phyloP scores from a whole-genome alignment of 2,888 invertebrate species.

The Dinocampus coccinellae region DNA sequence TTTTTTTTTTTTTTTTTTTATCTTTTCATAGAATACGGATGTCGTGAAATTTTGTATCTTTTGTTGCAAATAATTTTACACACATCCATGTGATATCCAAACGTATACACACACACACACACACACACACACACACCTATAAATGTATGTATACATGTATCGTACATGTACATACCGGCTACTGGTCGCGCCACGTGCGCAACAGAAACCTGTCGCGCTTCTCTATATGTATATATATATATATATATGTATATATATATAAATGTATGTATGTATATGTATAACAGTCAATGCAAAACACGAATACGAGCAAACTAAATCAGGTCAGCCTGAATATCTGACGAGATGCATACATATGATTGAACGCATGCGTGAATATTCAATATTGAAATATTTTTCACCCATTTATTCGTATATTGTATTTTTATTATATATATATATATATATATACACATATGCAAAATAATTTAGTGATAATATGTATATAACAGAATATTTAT shows the following conservation, averaged over 20 bases:
- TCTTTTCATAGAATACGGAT: background rate
- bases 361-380: background rate
- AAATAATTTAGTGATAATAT: no score
- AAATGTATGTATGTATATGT: no score
- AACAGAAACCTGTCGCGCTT: conserved; percentile 8
- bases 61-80: background rate
- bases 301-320: background rate
- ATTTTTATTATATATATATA: no score
- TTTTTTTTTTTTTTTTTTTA: no score
- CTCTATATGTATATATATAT: background rate
- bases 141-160: background rate
- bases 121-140: background rate
- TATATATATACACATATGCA: no score
- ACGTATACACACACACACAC: no score
- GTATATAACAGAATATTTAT: no score
- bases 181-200: conserved; percentile 18
- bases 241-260: no score
- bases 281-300: no score
- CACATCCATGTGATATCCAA: background rate
- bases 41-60: background rate
- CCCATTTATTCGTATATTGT: no score
- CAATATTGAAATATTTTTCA: background rate
- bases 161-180: conserved; percentile 27
- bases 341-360: background rate
- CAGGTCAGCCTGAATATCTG: background rate